Percentiles rank a stretch among this genome's conserved stretches.
Evolutionary conservation across 2,113 vertebrate genomes (phyloP).

Genomic region (Gambusia holbrooki): DNA sequence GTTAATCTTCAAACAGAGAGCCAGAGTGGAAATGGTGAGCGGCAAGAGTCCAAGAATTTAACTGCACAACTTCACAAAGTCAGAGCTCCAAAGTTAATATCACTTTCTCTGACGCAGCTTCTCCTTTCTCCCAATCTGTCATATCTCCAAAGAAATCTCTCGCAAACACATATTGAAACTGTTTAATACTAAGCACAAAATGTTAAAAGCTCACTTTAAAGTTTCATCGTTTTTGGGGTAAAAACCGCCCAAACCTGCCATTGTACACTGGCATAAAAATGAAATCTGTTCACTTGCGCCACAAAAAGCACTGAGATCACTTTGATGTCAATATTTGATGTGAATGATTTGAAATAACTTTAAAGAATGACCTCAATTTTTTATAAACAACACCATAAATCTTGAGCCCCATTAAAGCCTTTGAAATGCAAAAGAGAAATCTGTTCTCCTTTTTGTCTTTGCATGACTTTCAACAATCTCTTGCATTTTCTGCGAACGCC

Average conservation of each 20-base stretch:
- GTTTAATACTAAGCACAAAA: not conserved
- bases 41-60: conserved; percentile 50
- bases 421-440: not conserved
- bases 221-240: not conserved
- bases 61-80: conserved; percentile 49
- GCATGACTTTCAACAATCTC: conserved; percentile 8
- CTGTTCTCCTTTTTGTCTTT: conserved; percentile 8
- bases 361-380: not conserved
- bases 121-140: conserved; percentile 1
- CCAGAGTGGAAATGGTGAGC: conserved; percentile 53
- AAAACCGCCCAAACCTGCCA: not conserved
- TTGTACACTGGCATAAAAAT: not conserved
- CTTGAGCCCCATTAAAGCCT: not conserved
- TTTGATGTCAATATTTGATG: conserved; percentile 8
- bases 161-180: conserved; percentile 22
- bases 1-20: conserved; percentile 61
- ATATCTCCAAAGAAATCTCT: conserved; percentile 8
- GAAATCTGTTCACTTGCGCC: not conserved
- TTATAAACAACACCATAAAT: conserved; percentile 13
- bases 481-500: conserved; percentile 13
- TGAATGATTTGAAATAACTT: not conserved
- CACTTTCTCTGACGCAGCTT: conserved; percentile 35
- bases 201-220: conserved; percentile 9
- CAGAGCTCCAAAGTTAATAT: conserved; percentile 46
- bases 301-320: conserved; percentile 5